Conservation (phyloP, 2,113 vertebrate genomes). For the Meles meles region DNA sequence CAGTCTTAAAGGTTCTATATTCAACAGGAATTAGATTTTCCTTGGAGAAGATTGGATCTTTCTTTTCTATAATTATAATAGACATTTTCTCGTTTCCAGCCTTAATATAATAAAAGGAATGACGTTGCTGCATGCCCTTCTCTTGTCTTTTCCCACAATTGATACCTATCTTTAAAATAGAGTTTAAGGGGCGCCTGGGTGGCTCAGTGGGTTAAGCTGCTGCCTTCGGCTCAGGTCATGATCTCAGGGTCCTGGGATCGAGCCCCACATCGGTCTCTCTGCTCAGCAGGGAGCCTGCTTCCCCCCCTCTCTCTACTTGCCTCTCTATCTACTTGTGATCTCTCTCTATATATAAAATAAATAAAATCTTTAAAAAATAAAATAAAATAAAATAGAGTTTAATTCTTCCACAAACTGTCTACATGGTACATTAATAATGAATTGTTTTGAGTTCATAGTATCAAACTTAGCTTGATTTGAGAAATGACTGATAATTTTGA, state of each 20-base stretch:
- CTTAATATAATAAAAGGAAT: background rate
- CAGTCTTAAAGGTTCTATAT: background rate
- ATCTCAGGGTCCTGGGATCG: no score
- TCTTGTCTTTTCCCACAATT: background rate
- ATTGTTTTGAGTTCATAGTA: background rate
- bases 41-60: background rate
- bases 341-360: no score
- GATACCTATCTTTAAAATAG: background rate
- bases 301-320: no score
- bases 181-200: no score
- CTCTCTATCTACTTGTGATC: no score
- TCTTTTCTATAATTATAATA: background rate
- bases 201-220: no score
- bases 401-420: background rate
- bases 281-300: no score
- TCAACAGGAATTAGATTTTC: background rate
- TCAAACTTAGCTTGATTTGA: background rate
- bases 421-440: background rate
- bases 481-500: background rate
- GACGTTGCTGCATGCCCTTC: background rate
- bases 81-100: background rate
- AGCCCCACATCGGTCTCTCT: no score
- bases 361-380: no score
- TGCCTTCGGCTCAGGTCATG: no score
- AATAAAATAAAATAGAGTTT: background rate